These are phyloP conservation scores for Campoletis sonorensis DNA, from an alignment of 1,140 invertebrate genomes.

Conservation along the genomic window DNA sequence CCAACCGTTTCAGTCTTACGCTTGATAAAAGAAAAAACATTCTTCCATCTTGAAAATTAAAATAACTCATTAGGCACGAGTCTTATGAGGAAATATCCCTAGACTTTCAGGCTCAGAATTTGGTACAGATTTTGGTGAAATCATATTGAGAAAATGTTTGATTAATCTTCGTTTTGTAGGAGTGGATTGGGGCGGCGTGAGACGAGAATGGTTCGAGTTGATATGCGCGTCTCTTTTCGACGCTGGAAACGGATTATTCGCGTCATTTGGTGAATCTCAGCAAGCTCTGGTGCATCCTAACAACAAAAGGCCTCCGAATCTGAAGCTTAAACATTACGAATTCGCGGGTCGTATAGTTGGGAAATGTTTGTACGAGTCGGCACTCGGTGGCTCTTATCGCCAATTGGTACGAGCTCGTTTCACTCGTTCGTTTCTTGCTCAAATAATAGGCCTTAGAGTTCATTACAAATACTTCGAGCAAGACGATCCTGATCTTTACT, in stretches of 20 bases:
- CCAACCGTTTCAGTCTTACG: no score
- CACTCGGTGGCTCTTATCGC: conserved; percentile 90
- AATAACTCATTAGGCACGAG: no score
- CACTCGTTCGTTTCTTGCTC: conserved; percentile 94
- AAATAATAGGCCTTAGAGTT: conserved; percentile 93
- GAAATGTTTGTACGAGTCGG: conserved; percentile 94
- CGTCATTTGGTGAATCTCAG: conserved; percentile 89
- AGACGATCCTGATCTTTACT: conserved; percentile 95
- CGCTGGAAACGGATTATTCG: conserved; percentile 88
- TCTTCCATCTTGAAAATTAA: no score
- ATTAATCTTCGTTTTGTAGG: conserved; percentile 75
- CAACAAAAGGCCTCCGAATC: conserved; percentile 82
- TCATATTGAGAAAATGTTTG: neutral
- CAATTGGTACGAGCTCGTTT: conserved; percentile 94
- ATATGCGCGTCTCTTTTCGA: conserved; percentile 93
- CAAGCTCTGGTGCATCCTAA: conserved; percentile 94
- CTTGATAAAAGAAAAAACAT: neutral
- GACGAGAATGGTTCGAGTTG: conserved; percentile 95
- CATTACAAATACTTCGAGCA: conserved; percentile 98
- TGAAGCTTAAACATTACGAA: conserved; percentile 94
- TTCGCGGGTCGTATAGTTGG: conserved; percentile 96
- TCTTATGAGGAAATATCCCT: no score
- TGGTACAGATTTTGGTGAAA: neutral
- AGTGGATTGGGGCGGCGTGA: conserved; percentile 94
- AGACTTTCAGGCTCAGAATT: no score